These are phyloP conservation scores for Nipponacmea schrenckii DNA, from an alignment of 2,888 invertebrate genomes.

Conservation along the genomic window DNA sequence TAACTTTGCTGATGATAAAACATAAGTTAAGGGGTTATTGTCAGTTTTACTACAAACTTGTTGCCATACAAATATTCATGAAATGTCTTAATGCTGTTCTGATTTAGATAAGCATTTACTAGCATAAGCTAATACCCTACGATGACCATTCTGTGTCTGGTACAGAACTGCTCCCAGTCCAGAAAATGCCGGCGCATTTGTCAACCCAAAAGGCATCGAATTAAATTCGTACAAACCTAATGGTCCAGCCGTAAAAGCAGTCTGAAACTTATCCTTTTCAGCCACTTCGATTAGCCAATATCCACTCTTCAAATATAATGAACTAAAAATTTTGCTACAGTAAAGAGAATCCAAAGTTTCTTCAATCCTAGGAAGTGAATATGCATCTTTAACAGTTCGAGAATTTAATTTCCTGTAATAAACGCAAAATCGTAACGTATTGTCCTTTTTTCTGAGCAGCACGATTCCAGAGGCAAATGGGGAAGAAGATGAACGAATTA, in stretches of 20 bases:
- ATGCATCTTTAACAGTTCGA: conserved; percentile 26
- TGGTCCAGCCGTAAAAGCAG: conserved; percentile 31
- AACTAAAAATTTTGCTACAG: conserved; percentile 20
- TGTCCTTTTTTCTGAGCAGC: conserved; percentile 29
- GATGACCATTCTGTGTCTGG: conserved; percentile 19
- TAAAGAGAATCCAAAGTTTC: conserved; percentile 32
- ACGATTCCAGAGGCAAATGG: conserved; percentile 33
- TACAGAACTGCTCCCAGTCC: conserved; percentile 31
- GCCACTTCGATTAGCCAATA: conserved; percentile 26
- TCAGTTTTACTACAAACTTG: conserved; percentile 28
- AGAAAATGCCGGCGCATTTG: neutral
- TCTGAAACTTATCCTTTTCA: conserved; percentile 29
- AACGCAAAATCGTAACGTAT: conserved; percentile 31
- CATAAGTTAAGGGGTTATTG: too few species aligned
- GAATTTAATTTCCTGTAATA: conserved; percentile 32
- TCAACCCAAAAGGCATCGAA: neutral
- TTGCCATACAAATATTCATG: conserved; percentile 18
- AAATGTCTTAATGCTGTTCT: conserved; percentile 30
- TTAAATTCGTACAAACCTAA: conserved; percentile 30
- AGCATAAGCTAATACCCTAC: conserved; percentile 32
- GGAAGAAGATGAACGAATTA: too few species aligned
- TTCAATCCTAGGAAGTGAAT: conserved; percentile 29
- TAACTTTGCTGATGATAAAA: conserved; percentile 30
- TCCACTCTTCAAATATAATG: conserved; percentile 27
- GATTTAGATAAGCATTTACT: conserved; percentile 26